Evolutionary conservation across 1,140 invertebrate species (phyloP).

Genomic region (Panagrolaimus sp.): DNA sequence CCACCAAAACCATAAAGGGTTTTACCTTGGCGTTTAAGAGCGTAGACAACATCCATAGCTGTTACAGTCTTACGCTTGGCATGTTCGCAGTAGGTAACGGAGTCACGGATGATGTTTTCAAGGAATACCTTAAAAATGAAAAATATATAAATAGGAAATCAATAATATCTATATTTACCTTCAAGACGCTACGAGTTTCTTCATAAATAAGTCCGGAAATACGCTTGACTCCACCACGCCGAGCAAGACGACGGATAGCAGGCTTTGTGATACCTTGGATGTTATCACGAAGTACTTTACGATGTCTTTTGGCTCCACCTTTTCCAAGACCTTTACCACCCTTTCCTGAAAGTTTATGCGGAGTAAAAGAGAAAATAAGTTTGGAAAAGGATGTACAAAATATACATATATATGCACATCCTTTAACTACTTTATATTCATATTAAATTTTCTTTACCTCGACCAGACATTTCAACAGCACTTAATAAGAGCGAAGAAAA

Average conservation of each 20-base stretch:
- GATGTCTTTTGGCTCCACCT: conserved; percentile 68
- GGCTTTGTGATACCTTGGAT: conserved; percentile 71
- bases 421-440: no score
- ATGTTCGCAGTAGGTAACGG: conserved; percentile 75
- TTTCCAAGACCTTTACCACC: conserved; percentile 68
- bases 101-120: conserved; percentile 74
- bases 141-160: no score
- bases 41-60: conserved; percentile 73
- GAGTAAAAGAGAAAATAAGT: no score
- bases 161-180: conserved; percentile 60
- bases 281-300: conserved; percentile 67
- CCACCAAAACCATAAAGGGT: conserved; percentile 66
- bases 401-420: no score
- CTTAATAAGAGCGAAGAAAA: no score
- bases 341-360: conserved; percentile 63
- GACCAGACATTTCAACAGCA: no score
- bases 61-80: conserved; percentile 76
- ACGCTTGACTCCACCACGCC: conserved; percentile 72
- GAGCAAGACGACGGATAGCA: conserved; percentile 67
- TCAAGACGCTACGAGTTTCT: conserved; percentile 49
- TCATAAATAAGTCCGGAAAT: conserved; percentile 72
- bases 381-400: no score
- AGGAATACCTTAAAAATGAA: conserved; percentile 67
- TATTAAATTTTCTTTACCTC: no score
- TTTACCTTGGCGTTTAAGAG: conserved; percentile 74